Base-by-base conservation (phyloP, 2,797 vertebrate genomes). In the Melanogrammus aeglefinus region DNA sequence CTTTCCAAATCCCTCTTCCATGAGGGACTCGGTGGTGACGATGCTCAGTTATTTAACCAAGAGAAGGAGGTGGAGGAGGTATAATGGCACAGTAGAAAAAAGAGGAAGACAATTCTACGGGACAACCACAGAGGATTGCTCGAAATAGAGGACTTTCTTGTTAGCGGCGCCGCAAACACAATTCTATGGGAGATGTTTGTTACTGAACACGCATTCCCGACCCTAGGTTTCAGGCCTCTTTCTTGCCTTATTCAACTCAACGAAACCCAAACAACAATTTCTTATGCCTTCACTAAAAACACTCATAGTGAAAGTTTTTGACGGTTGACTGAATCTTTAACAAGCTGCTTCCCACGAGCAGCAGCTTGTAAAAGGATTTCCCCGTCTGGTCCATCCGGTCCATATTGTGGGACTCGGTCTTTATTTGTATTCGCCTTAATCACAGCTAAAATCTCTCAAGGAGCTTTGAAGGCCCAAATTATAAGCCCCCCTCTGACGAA, bases 1-100 rank as follows among this genome's bases (percentile, higher is more conserved):
- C 82, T 86, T 86, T 82, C 82, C n/a, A n/a, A 81, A 84, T 87
- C 80, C 80, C 24, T 41, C 84, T 90, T 87, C 83, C 85, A 70
- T 78, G 57, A 63, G 24, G 21, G 21, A 63, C 5, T 8, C 21
- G 21, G n/a, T 63, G 57, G 57, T n/a, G 6, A 69, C 27, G 24
- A 69, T 24, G 14, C 63, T n/a, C n/a, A n/a, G 29, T 69, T 4
- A 69, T n/a, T n/a, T 27, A 12, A 27, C 63, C 12, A 69, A 69
- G 63, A 69, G 9, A 6, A 69, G 24, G 9, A 69, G 24, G 9
- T 27, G 9, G 9, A 27, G 9, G n/a, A n/a, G n/a, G n/a, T n/a
- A n/a, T 4, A 5, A 24, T 63, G 21, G 7, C n/a, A 63, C 21
- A 63, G 7, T n/a, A n/a, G 57, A 63, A 24, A 8, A 24, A n/a